A percentile compares a stretch with the other conserved stretches of the same genome.
phyloP scores from a whole-genome alignment of 1,140 invertebrate genomes.

The Coptotermes formosanus region DNA sequence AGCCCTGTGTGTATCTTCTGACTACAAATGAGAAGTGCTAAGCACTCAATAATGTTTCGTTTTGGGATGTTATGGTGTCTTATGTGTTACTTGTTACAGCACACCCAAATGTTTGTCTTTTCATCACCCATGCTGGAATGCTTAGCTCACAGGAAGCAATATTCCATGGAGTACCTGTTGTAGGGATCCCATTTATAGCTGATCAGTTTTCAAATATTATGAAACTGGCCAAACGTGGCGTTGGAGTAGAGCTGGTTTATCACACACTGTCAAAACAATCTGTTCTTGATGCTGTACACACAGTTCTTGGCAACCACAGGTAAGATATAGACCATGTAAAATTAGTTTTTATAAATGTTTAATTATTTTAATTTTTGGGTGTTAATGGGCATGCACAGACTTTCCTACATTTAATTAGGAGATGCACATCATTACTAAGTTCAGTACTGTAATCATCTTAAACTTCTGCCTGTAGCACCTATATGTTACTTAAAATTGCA shows the following conservation, averaged over 20 bases:
- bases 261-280: constrained; percentile 35
- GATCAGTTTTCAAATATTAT: constrained; percentile 43
- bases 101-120: constrained; percentile 32
- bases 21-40: too few relatives aligned
- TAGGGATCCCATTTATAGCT: constrained; percentile 28
- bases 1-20: too few relatives aligned
- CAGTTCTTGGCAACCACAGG: constrained; percentile 21
- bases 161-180: constrained; percentile 26
- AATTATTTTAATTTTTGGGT: too few relatives aligned
- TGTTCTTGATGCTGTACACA: constrained; percentile 26
- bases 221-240: constrained; percentile 39
- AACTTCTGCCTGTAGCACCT: too few relatives aligned
- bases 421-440: too few relatives aligned
- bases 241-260: constrained; percentile 35
- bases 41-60: background rate
- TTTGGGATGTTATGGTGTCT: background rate
- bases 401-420: too few relatives aligned
- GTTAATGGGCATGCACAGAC: too few relatives aligned
- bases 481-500: too few relatives aligned
- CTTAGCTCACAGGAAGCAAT: constrained; percentile 30
- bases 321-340: constrained; percentile 22
- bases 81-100: constrained; percentile 8
- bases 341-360: background rate
- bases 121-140: constrained; percentile 23
- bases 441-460: too few relatives aligned